Evolutionary conservation across 2,888 invertebrate genomes (phyloP).

Genomic region (Brassicogethes aeneus): DNA sequence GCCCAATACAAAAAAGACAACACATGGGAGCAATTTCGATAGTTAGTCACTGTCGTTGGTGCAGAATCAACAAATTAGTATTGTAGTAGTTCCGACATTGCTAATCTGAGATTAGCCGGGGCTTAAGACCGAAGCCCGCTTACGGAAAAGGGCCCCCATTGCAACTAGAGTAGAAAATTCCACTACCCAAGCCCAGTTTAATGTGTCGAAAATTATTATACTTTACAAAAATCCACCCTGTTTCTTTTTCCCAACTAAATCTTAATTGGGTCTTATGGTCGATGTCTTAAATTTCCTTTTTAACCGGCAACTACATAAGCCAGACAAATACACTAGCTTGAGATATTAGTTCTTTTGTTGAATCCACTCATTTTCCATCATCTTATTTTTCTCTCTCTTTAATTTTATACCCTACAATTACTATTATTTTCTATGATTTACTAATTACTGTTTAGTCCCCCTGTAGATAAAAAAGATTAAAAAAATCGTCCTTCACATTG

Average conservation of each 20-base stretch:
- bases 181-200: not conserved
- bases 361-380: no score
- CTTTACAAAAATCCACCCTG: not conserved
- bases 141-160: constrained; percentile 19
- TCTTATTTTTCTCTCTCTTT: no score
- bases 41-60: constrained; percentile 42
- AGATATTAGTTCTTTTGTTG: no score
- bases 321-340: no score
- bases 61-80: constrained; percentile 44
- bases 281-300: no score
- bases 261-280: not conserved
- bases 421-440: no score
- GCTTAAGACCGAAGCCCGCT: constrained; percentile 37
- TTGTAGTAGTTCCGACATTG: constrained; percentile 41
- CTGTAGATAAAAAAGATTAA: no score
- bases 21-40: constrained; percentile 29
- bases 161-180: not conserved
- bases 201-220: not conserved
- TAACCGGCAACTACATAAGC: no score
- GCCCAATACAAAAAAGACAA: constrained; percentile 14
- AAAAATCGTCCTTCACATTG: no score
- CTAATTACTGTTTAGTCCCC: no score
- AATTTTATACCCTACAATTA: no score
- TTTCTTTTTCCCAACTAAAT: not conserved
- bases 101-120: constrained; percentile 41